These are phyloP conservation scores for Apistogramma diplotaenia DNA, from an alignment of 2,113 vertebrate species.

Conservation along the genomic window DNA sequence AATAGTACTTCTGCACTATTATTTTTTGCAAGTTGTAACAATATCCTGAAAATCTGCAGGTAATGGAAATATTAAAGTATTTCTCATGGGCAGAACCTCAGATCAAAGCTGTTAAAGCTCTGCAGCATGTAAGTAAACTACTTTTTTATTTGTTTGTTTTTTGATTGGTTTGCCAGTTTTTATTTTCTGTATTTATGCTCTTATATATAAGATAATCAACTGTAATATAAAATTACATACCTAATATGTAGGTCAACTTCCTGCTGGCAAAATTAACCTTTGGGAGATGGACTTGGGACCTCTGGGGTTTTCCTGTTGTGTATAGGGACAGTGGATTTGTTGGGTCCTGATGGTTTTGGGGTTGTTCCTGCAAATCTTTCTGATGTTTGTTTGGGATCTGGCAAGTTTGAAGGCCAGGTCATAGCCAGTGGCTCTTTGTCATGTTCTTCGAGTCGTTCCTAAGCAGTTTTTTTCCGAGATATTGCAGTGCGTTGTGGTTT, in stretches of 20 bases:
- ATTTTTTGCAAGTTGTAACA: neutral
- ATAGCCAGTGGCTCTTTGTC: neutral
- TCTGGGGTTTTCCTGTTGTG: neutral
- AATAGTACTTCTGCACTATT: neutral
- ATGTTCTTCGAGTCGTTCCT: neutral
- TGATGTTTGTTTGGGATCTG: neutral
- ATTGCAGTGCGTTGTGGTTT: neutral
- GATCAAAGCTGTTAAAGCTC: conserved; percentile 95
- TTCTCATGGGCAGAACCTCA: conserved; percentile 98
- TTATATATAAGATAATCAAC: neutral
- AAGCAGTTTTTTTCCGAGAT: neutral
- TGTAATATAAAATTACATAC: neutral
- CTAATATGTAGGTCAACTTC: neutral
- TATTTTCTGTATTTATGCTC: neutral
- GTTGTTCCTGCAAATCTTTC: neutral
- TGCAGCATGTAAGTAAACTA: conserved; percentile 88
- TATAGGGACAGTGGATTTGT: neutral
- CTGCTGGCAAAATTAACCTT: neutral
- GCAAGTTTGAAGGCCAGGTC: neutral
- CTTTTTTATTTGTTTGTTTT: neutral
- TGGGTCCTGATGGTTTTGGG: neutral
- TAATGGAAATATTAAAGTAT: conserved; percentile 94
- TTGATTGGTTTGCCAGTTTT: neutral
- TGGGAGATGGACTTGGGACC: neutral
- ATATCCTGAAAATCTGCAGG: conserved; percentile 74